Conservation (phyloP, 2,113 vertebrate genomes). For the Terrapene triunguis region DNA sequence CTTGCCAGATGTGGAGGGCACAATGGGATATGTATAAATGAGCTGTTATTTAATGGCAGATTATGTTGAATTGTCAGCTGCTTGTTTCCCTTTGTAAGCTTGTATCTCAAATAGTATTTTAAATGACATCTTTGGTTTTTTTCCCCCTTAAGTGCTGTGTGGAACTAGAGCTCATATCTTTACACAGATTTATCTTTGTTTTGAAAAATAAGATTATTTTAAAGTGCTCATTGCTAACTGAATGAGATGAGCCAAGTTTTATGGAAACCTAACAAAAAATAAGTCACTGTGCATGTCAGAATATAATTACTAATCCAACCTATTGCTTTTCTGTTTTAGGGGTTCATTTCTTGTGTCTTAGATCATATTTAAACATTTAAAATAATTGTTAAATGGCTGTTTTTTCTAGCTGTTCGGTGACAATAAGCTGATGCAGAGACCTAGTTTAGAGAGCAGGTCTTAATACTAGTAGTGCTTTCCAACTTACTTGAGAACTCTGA, state of each 20-base stretch:
- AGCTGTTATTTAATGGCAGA: conserved; percentile 86
- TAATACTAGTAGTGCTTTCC: conserved; percentile 28
- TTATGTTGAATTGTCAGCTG: conserved; percentile 82
- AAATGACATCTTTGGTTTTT: conserved; percentile 74
- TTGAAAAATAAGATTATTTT: conserved; percentile 16
- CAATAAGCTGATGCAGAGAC: conserved; percentile 17
- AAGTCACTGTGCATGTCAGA: background rate
- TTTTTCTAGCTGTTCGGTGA: background rate
- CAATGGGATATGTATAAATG: conserved; percentile 82
- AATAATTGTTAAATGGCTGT: background rate
- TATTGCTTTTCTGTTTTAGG: background rate
- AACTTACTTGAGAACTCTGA: conserved; percentile 61
- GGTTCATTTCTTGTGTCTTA: background rate
- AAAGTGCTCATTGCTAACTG: background rate
- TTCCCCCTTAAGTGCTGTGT: background rate
- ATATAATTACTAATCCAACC: background rate
- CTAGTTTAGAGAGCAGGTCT: background rate
- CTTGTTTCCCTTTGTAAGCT: conserved; percentile 75
- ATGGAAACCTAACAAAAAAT: conserved; percentile 1
- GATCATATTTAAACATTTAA: background rate
- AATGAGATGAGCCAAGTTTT: conserved; percentile 31
- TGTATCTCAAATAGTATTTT: conserved; percentile 69
- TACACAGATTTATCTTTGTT: conserved; percentile 50
- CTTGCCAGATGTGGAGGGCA: conserved; percentile 84
- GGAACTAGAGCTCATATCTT: conserved; percentile 5